phyloP scores from a whole-genome alignment of 92 coral and sea anemone genomes.

The Phenganax marumi region DNA sequence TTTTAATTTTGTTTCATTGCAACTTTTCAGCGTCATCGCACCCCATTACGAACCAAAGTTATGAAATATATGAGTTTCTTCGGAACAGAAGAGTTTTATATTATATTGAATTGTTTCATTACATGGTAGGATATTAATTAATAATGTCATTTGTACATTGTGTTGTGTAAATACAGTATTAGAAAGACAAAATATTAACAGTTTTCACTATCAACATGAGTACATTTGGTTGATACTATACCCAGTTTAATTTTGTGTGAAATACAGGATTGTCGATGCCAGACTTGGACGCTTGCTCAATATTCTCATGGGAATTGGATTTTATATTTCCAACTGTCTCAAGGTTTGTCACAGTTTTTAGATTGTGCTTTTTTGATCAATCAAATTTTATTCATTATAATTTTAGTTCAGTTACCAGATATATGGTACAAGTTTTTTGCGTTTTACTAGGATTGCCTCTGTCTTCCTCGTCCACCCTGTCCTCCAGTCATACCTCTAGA shows the following conservation, averaged over 20 bases:
- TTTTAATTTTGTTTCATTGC: slow-evolving; percentile 5
- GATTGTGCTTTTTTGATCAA: not conserved
- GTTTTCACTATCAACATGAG: not conserved
- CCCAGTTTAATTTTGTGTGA: not conserved
- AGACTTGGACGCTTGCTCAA: slow-evolving; percentile 88
- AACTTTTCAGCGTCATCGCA: slow-evolving; percentile 75
- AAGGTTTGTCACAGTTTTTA: slow-evolving; percentile 61
- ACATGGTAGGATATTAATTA: slow-evolving; percentile 66
- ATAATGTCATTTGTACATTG: not conserved
- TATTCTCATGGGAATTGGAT: slow-evolving; percentile 89
- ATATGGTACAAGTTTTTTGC: not conserved
- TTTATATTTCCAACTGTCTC: slow-evolving; percentile 78
- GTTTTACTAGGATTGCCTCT: slow-evolving; percentile 69
- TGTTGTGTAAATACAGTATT: not conserved
- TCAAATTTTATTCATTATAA: not conserved
- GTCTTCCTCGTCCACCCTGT: slow-evolving; percentile 92
- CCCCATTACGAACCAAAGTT: slow-evolving; percentile 70
- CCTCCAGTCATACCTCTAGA: slow-evolving; percentile 96
- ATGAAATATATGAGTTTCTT: slow-evolving; percentile 87
- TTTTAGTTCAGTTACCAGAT: too few relatives aligned
- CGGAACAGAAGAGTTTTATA: slow-evolving; percentile 96
- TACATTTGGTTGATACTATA: not conserved
- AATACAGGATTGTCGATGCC: slow-evolving; percentile 89
- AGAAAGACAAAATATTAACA: too few relatives aligned
- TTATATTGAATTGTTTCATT: slow-evolving; percentile 72